These are phyloP conservation scores for Ailurus styani DNA, from an alignment of 2,113 vertebrate species.

Conservation along the genomic window DNA sequence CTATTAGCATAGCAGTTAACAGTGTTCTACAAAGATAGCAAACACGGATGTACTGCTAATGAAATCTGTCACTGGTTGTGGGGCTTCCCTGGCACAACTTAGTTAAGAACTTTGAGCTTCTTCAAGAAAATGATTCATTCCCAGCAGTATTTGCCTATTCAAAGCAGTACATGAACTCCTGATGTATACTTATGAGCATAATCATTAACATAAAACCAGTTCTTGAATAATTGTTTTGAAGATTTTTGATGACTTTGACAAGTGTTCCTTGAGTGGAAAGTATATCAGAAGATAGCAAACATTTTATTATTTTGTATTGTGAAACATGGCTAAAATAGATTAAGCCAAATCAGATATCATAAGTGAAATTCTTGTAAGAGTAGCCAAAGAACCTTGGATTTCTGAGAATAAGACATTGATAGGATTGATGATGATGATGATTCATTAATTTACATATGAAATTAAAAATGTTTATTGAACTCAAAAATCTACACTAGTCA, in stretches of 20 bases:
- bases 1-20: constrained; percentile 49
- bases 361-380: neutral
- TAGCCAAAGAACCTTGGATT: neutral
- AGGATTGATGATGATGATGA: neutral
- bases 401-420: constrained; percentile 21
- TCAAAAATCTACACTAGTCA: neutral
- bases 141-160: neutral
- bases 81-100: constrained; percentile 33
- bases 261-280: neutral
- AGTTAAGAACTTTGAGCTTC: constrained; percentile 23
- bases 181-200: neutral
- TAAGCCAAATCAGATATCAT: neutral
- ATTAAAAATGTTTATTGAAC: neutral
- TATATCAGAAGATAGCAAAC: neutral
- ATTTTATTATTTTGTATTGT: neutral
- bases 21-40: constrained; percentile 47
- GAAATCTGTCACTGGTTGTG: constrained; percentile 39
- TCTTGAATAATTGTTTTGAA: neutral
- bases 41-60: constrained; percentile 35
- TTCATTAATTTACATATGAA: neutral
- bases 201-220: neutral
- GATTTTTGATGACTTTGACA: constrained; percentile 18
- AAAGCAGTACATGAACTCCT: neutral
- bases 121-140: constrained; percentile 40
- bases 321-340: neutral